phyloP scores from a whole-genome alignment of 2,113 vertebrate species.

The Macquaria australasica region DNA sequence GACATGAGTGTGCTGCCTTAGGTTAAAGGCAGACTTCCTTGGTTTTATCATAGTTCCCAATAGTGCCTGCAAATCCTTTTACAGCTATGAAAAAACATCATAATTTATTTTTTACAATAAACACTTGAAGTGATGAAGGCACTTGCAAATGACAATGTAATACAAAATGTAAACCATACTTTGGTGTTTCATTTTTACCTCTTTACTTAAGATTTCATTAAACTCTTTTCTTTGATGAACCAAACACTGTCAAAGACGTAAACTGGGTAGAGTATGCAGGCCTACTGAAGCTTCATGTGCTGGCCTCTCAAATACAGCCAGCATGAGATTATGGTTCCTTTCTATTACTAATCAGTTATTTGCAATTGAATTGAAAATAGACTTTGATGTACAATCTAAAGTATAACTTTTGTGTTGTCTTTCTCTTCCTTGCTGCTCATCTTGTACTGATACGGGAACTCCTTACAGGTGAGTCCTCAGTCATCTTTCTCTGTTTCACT shows the following conservation, averaged over 20 bases:
- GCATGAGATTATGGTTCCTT: not conserved
- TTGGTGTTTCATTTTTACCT: slow-evolving; percentile 58
- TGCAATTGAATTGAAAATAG: not conserved
- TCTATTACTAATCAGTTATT: not conserved
- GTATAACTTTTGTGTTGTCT: slow-evolving; percentile 4
- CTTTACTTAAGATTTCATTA: slow-evolving; percentile 24
- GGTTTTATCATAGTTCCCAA: not conserved
- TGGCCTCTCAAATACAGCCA: not conserved
- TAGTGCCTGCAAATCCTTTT: not conserved
- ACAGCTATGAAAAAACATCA: not conserved
- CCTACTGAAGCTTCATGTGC: not conserved
- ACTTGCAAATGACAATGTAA: slow-evolving; percentile 56
- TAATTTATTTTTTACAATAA: not conserved
- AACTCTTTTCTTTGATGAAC: slow-evolving; percentile 8
- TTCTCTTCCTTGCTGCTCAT: slow-evolving; percentile 12
- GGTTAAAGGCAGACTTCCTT: not conserved
- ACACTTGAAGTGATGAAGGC: slow-evolving; percentile 70
- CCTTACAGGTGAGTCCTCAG: slow-evolving; percentile 60
- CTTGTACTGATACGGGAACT: slow-evolving; percentile 5
- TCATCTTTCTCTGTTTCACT: not conserved
- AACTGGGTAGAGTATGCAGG: not conserved
- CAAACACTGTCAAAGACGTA: slow-evolving; percentile 27
- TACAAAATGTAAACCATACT: slow-evolving; percentile 67
- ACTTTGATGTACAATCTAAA: not conserved
- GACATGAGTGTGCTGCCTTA: not conserved